These are phyloP conservation scores for Nomada fabriciana DNA, from an alignment of 2,888 invertebrate genomes.

Conservation along the genomic window DNA sequence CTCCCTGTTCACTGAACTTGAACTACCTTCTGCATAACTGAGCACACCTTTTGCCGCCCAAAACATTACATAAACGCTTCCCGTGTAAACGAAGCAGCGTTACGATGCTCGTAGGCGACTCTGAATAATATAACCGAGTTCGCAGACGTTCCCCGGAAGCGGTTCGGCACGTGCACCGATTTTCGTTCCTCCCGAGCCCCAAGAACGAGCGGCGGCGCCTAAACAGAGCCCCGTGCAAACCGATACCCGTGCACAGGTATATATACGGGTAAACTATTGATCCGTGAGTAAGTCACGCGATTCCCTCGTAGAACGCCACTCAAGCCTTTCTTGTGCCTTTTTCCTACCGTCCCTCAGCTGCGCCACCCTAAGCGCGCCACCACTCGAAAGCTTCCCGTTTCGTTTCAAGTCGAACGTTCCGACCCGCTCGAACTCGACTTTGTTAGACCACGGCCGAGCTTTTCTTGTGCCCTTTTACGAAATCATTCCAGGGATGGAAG, in stretches of 20 bases:
- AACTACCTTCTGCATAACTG: too few relatives aligned
- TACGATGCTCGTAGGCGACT: background rate
- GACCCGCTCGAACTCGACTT: slow-evolving; percentile 9
- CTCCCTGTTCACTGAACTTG: too few relatives aligned
- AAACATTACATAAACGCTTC: background rate
- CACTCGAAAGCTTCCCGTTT: slow-evolving; percentile 39
- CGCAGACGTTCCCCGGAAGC: slow-evolving; percentile 15
- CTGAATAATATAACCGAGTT: slow-evolving; percentile 10
- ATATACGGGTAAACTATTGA: slow-evolving; percentile 81
- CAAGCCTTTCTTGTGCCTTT: slow-evolving; percentile 79
- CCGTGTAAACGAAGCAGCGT: background rate
- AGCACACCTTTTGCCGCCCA: too few relatives aligned
- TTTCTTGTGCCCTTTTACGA: background rate
- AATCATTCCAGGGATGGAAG: slow-evolving; percentile 10
- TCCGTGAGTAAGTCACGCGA: slow-evolving; percentile 83
- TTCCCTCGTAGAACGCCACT: slow-evolving; percentile 83
- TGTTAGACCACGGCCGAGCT: background rate
- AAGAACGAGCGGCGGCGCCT: slow-evolving; percentile 54
- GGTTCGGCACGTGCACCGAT: slow-evolving; percentile 42
- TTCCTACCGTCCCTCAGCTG: slow-evolving; percentile 58
- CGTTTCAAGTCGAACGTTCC: slow-evolving; percentile 25
- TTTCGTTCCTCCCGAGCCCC: slow-evolving; percentile 35
- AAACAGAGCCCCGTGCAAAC: slow-evolving; percentile 62
- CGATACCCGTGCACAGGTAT: slow-evolving; percentile 65
- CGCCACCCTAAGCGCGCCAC: slow-evolving; percentile 35